Evolutionary conservation across 2,113 vertebrate genomes (phyloP), one percentile per base, ranked within the genome.

Genomic region (Peromyscus leucopus): DNA sequence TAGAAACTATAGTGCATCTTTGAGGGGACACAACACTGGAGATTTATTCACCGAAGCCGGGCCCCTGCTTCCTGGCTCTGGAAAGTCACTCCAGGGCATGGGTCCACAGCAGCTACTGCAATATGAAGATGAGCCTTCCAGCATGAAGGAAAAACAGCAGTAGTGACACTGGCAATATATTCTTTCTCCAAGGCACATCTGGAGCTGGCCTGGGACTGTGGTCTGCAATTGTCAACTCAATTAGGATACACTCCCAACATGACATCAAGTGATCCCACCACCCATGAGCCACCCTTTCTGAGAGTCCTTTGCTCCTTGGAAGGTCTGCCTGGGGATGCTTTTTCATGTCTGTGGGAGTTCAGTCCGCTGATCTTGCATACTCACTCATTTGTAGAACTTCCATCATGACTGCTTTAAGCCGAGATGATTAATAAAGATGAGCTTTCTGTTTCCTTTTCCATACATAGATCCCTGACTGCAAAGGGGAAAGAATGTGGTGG

Each of bases 401-500:
- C 26, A 51, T 7, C 10, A 28, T 10, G n/a, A 28, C 57, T 61
- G 57, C 55, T 93, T 90, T 59, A 75, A 79, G 36, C 69, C 85
- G 90, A 92, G 78, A 8, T 83, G 55, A 48, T 93, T 94, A 90
- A 92, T 76, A 71, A 94, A 95, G 93, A n/a, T 5, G 72, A 57
- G 59, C 72, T 91, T 97, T 89, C 57, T 93, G 36, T 74, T 97
- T 97, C 97, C 88, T 65, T 96, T 97, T 96, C 89, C 85, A 87
- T 71, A 42, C 0, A 1, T 42, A 79, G 97, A 65, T 85, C 19
- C n/a, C 22, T 72, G 48, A 31, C 9, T 67, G 61, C 0, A 5
- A 71, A 90, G 28, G 83, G 79, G 96, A 80, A 97, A 88, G 94
- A 78, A 78, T 26, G 39, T 51, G 61, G 31, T 94, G 61, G 6